These are phyloP conservation scores for Neogobius melanostomus DNA, from an alignment of 2,113 vertebrate species.

Conservation along the genomic window DNA sequence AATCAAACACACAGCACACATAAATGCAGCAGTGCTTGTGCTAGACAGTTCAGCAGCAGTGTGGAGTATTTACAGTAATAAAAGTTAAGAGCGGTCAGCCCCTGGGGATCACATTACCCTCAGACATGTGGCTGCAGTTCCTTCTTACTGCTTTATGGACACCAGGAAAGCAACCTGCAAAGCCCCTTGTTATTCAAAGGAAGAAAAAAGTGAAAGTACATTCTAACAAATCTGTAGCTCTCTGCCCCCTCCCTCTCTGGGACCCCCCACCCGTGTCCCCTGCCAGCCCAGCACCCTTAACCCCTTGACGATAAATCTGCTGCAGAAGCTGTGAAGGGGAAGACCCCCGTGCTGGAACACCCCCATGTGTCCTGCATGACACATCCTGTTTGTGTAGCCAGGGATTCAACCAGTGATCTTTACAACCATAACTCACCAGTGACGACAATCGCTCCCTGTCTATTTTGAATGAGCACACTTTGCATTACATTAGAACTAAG, in stretches of 20 bases:
- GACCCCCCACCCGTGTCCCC: slow-evolving; percentile 45
- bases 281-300: slow-evolving; percentile 70
- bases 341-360: slow-evolving; percentile 64
- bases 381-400: slow-evolving; percentile 74
- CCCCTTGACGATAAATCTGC: slow-evolving; percentile 77
- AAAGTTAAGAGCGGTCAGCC: slow-evolving; percentile 73
- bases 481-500: not conserved
- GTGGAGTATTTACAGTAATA: slow-evolving; percentile 75
- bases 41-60: slow-evolving; percentile 57
- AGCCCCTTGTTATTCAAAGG: slow-evolving; percentile 67
- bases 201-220: slow-evolving; percentile 67
- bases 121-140: slow-evolving; percentile 71
- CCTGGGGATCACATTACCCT: slow-evolving; percentile 72
- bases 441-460: slow-evolving; percentile 29
- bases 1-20: slow-evolving; percentile 65
- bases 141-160: slow-evolving; percentile 69
- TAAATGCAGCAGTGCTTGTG: slow-evolving; percentile 58
- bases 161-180: slow-evolving; percentile 63
- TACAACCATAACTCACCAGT: slow-evolving; percentile 63
- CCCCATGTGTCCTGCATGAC: slow-evolving; percentile 66
- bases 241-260: slow-evolving; percentile 24
- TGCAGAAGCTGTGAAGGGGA: slow-evolving; percentile 62
- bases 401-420: slow-evolving; percentile 64
- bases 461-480: slow-evolving; percentile 37
- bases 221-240: slow-evolving; percentile 67